Evolutionary conservation across 1,140 invertebrate species (phyloP), one percentile per base, ranked within the genome.

Genomic region (Pseudomyrmex sp.): DNA sequence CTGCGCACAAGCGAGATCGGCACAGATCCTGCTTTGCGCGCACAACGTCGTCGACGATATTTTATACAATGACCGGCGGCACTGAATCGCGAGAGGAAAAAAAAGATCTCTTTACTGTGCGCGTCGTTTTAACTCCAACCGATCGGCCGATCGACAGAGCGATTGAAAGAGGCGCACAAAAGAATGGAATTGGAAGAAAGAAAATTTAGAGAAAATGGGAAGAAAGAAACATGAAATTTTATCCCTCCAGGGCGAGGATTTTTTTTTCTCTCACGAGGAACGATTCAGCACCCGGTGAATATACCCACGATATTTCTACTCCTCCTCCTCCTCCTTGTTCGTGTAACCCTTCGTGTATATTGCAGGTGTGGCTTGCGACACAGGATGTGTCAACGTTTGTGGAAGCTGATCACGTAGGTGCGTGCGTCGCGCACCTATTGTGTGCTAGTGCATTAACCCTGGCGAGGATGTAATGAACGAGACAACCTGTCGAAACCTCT

Each of bases 381-480:
- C 90, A 91, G 90, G 90, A 91, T 91, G 89, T 91, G 86, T 90
- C 90, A 88, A 90, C 86, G 82, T 85, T 90, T 89, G 88, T 88
- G 89, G 80, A 91, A 89, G 86, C 90, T 73, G 86, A 80, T 88
- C 90, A 91, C 90, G 90, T 91, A 91, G 80, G 85, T 89, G 83
- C 83, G 87, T 85, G 82, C 89, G 90, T 80, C 79, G 85, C 88
- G 88, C 88, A 83, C 87, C 82, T 84, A 76, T 35, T 35, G 35
- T 35, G 35, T 35, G 68, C 82, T 84, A 74, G 88, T 89, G 79
- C 88, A 77, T 89, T 90, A 89, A 90, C 88, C 88, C 80, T 77
- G 35, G 80, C 65, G 76, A 84, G 82, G 82, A 85, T 72, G 82
- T 87, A 83, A 87, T 69, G 83, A 89, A 90, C 87, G 86, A 89